phyloP scores from a whole-genome alignment of 2,797 vertebrate species.

The Periparus ater region DNA sequence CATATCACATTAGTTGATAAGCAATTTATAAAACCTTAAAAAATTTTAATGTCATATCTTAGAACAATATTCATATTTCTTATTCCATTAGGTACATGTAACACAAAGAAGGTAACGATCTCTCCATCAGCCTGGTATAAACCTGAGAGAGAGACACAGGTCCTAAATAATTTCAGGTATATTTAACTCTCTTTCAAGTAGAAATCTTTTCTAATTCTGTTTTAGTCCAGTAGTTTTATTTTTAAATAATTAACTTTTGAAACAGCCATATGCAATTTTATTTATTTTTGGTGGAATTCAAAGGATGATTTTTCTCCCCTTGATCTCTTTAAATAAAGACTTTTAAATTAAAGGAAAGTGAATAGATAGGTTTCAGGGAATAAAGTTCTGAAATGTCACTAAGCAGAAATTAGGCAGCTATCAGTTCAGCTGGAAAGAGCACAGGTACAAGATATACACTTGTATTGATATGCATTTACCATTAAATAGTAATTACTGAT shows the following conservation, averaged over 20 bases:
- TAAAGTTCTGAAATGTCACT: not conserved
- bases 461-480: not conserved
- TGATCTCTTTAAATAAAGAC: not conserved
- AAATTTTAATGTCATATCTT: not conserved
- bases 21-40: not conserved
- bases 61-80: not conserved
- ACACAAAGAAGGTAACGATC: not conserved
- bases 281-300: not conserved
- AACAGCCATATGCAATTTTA: not conserved
- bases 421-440: not conserved
- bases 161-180: not conserved
- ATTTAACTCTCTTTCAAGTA: not conserved
- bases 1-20: not conserved
- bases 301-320: not conserved
- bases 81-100: not conserved
- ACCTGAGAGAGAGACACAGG: not conserved
- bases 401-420: not conserved
- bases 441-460: not conserved
- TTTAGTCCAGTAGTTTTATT: not conserved
- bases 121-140: not conserved
- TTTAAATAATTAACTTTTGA: not conserved
- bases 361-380: not conserved
- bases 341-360: not conserved
- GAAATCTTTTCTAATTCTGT: not conserved
- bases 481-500: not conserved